Evolutionary conservation across 2,113 vertebrate genomes (phyloP).

Genomic region (Rhea americana): DNA sequence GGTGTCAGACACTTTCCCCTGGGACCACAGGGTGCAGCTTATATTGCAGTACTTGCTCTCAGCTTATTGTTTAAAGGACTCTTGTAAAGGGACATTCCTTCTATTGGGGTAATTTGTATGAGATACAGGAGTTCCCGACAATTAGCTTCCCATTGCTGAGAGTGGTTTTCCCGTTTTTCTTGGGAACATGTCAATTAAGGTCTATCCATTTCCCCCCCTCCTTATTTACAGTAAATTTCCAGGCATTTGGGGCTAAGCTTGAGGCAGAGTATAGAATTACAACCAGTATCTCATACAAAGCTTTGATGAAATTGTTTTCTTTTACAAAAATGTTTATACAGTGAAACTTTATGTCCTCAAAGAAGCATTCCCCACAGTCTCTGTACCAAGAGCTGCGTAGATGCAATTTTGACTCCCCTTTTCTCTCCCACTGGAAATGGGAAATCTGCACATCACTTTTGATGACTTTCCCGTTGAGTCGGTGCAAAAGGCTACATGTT

Average conservation of each 20-base stretch:
- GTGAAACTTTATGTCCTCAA: not conserved
- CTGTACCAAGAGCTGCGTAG: fast-evolving
- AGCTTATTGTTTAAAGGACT: not conserved
- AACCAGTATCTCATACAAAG: not conserved
- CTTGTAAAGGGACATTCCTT: not conserved
- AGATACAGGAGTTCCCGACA: not conserved
- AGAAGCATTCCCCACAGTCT: fast-evolving
- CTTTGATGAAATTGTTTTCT: not conserved
- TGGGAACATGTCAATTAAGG: not conserved
- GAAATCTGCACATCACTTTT: not conserved
- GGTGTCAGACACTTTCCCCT: not conserved
- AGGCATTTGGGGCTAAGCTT: not conserved
- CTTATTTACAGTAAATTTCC: not conserved
- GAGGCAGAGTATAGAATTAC: not conserved
- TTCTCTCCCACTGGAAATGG: not conserved
- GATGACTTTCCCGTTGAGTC: not conserved
- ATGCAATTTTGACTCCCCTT: not conserved
- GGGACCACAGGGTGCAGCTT: not conserved
- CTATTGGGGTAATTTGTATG: not conserved
- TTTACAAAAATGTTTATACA: not conserved
- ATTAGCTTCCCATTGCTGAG: not conserved
- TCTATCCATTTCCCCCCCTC: not conserved
- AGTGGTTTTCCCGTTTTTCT: constrained; percentile 37
- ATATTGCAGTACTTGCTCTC: not conserved
- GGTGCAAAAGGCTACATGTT: not conserved